phyloP scores from a whole-genome alignment of 1,140 invertebrate genomes.

The Lasioglossum baleicum region DNA sequence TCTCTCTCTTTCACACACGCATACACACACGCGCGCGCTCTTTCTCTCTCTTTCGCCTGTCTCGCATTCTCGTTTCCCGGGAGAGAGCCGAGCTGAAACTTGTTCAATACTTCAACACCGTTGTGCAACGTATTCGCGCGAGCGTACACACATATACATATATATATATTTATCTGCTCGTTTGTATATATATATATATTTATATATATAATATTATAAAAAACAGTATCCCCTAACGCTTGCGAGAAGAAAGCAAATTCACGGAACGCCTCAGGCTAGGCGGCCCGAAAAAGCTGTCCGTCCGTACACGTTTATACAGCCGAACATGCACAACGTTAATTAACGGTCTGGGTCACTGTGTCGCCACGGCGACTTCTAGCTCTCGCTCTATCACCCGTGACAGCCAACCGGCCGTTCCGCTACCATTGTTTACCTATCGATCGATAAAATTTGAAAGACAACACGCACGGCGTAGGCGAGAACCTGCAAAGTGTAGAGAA shows the following conservation, averaged over 20 bases:
- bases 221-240: constrained; percentile 57
- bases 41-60: too few relatives aligned
- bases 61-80: too few relatives aligned
- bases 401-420: background rate
- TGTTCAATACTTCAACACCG: constrained; percentile 75
- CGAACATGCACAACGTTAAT: constrained; percentile 43
- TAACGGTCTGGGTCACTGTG: background rate
- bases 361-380: background rate
- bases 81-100: constrained; percentile 75
- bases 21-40: too few relatives aligned
- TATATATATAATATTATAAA: constrained; percentile 64
- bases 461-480: background rate
- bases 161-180: constrained; percentile 58
- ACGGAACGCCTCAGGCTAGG: constrained; percentile 17
- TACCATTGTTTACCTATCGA: background rate
- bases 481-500: background rate
- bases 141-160: constrained; percentile 64
- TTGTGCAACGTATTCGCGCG: constrained; percentile 60
- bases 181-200: constrained; percentile 54
- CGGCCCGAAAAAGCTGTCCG: constrained; percentile 53
- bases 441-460: constrained; percentile 2
- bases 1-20: background rate
- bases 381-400: background rate
- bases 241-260: constrained; percentile 61
- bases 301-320: constrained; percentile 49